Conservation (phyloP, 2,888 invertebrate genomes). For the Neuroscelio doddi region DNA sequence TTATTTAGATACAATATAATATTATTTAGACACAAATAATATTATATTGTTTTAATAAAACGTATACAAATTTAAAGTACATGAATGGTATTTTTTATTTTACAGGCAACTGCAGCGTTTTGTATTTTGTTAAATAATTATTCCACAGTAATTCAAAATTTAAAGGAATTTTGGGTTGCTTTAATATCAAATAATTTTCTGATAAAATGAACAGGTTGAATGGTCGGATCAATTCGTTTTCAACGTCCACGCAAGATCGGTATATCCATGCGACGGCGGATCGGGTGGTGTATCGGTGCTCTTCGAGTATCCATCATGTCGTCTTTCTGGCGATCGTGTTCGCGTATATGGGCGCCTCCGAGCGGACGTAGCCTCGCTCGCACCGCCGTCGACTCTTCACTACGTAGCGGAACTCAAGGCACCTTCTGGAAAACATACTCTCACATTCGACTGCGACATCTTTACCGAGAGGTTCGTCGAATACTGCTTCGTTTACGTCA, state of each 20-base stretch:
- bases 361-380: conserved; percentile 80
- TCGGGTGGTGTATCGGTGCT: conserved; percentile 82
- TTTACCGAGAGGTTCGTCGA: conserved; percentile 89
- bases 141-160: too few relatives aligned
- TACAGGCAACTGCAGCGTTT: too few relatives aligned
- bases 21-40: too few relatives aligned
- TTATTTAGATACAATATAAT: too few relatives aligned
- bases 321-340: conserved; percentile 85
- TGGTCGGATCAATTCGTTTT: conserved; percentile 90
- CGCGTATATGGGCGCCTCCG: conserved; percentile 84
- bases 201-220: conserved; percentile 83
- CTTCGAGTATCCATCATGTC: conserved; percentile 89
- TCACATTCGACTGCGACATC: conserved; percentile 85
- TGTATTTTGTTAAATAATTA: too few relatives aligned
- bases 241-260: conserved; percentile 87
- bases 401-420: conserved; percentile 81
- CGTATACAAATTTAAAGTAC: too few relatives aligned
- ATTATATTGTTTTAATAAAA: too few relatives aligned
- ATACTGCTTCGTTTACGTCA: conserved; percentile 92
- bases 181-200: too few relatives aligned
- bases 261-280: conserved; percentile 86
- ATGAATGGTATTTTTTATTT: too few relatives aligned
- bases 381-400: conserved; percentile 78
- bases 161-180: too few relatives aligned
- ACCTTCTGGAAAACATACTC: conserved; percentile 82